A percentile compares a stretch with the other conserved stretches of the same genome.
Conservation (phyloP, 2,797 vertebrate species). For the Rhadinocentrus ornatus region DNA sequence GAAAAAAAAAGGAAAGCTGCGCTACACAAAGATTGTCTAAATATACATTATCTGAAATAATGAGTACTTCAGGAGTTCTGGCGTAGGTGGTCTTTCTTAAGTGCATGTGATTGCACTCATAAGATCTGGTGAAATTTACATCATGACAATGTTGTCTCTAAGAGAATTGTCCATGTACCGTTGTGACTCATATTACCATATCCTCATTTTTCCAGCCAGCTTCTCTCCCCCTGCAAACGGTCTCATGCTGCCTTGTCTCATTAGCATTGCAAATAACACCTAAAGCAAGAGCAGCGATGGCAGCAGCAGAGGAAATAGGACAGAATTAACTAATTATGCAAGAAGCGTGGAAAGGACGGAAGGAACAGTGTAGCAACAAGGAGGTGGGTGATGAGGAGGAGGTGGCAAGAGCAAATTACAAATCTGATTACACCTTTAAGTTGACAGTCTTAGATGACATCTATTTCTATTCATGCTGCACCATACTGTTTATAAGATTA, state of each 20-base stretch:
- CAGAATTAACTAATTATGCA: conserved; percentile 78
- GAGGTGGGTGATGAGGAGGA: conserved; percentile 61
- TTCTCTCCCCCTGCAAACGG: conserved; percentile 62
- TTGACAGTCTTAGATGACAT: conserved; percentile 54
- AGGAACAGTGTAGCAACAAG: conserved; percentile 65
- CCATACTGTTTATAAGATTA: conserved; percentile 23
- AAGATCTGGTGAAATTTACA: conserved; percentile 31
- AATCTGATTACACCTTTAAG: conserved; percentile 65
- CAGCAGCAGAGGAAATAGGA: conserved; percentile 74
- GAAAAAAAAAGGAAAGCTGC: neutral
- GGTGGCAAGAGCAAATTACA: conserved; percentile 55
- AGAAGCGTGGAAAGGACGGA: conserved; percentile 62
- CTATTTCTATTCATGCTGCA: conserved; percentile 33
- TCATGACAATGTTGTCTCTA: conserved; percentile 40
- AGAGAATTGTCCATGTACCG: conserved; percentile 50
- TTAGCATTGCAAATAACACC: conserved; percentile 81
- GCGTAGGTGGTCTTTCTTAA: conserved; percentile 8
- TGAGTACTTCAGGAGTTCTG: conserved; percentile 11
- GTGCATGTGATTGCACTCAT: conserved; percentile 16
- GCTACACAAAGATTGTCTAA: neutral
- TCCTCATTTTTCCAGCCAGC: conserved; percentile 71
- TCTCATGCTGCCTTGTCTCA: conserved; percentile 72
- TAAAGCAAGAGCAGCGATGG: conserved; percentile 68
- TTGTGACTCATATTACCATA: conserved; percentile 64
- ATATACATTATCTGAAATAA: conserved; percentile 12